Base-by-base conservation (phyloP, 1,140 invertebrate genomes). In the Drosophila lini region DNA sequence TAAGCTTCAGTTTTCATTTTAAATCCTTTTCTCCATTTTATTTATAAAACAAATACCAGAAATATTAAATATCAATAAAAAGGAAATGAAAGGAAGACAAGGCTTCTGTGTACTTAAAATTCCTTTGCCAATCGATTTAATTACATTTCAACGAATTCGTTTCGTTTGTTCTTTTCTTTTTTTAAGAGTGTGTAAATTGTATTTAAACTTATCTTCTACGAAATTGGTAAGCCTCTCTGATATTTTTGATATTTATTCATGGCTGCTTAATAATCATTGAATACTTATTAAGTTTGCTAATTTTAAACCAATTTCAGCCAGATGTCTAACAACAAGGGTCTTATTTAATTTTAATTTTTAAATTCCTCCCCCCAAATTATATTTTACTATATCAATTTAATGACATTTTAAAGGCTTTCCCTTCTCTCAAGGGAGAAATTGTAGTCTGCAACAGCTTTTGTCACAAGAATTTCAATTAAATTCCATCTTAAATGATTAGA, bases 401-500 rank as follows among this genome's bases (percentile, higher is more conserved):
- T 31, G 47, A 19, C 36, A 45, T n/a, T 75, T 76, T 65, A 59
- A 75, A 64, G 59, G n/a, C 32, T 16, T 61, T 41, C 2, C 7
- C n/a, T 36, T 3, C 11, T 56, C n/a, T 56, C 22, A 15, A 38
- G 61, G 52, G 44, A 10, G 9, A 32, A 32, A 56, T 45, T 31
- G 40, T n/a, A 19, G 55, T 6, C 34, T 52, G 34, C 22, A 9
- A 22, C 31, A 25, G 47, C 62, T 76, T 59, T 45, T 59, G 48
- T 67, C 31, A 44, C 74, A 61, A 28, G 57, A 76, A 76, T 59
- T 67, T 56, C 73, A 67, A 76, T 76, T 67, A 59, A 76, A 76
- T 76, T 67, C 62, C 74, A 47, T 48, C 73, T 76, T 76, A 76
- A 67, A 59, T 58, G 71, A 76, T 76, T 76, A 76, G 73, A 44